Percentiles rank a stretch among this genome's conserved stretches.
These are phyloP conservation scores for Ditylenchus weischeri DNA, from an alignment of 2,888 invertebrate genomes.

Conservation along the genomic window DNA sequence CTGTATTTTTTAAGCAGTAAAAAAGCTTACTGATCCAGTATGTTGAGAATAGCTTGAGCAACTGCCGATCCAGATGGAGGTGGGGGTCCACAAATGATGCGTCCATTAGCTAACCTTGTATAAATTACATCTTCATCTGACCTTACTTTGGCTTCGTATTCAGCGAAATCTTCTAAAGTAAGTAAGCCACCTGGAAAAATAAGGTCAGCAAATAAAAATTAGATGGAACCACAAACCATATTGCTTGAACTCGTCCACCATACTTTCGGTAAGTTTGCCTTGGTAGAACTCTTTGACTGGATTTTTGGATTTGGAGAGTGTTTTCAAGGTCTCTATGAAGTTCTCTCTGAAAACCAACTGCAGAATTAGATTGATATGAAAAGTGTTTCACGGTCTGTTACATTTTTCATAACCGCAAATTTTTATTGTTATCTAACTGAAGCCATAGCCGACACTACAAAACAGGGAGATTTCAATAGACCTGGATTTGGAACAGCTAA, in stretches of 20 bases:
- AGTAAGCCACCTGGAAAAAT: conserved; percentile 46
- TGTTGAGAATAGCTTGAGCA: conserved; percentile 76
- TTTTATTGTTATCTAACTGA: too few species aligned
- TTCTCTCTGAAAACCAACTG: conserved; percentile 28
- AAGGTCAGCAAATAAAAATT: neutral
- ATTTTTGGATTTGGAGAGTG: conserved; percentile 44
- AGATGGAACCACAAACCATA: conserved; percentile 34
- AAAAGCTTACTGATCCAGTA: conserved; percentile 65
- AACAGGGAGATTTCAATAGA: too few species aligned
- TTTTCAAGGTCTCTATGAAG: conserved; percentile 41
- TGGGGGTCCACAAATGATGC: conserved; percentile 75
- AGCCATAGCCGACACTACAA: too few species aligned
- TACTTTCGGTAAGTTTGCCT: conserved; percentile 38
- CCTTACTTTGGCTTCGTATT: conserved; percentile 48
- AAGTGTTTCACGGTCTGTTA: neutral
- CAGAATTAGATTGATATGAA: neutral
- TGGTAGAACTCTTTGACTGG: conserved; percentile 49
- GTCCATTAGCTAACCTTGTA: conserved; percentile 59
- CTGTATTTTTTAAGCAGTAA: conserved; percentile 7
- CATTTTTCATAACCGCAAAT: neutral
- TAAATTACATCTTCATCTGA: conserved; percentile 44
- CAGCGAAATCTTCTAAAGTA: conserved; percentile 46
- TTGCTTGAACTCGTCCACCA: conserved; percentile 47
- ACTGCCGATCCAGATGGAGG: conserved; percentile 82
- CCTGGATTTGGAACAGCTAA: too few species aligned